phyloP scores from a whole-genome alignment of 2,888 invertebrate species.

The Hetaerina titia region DNA sequence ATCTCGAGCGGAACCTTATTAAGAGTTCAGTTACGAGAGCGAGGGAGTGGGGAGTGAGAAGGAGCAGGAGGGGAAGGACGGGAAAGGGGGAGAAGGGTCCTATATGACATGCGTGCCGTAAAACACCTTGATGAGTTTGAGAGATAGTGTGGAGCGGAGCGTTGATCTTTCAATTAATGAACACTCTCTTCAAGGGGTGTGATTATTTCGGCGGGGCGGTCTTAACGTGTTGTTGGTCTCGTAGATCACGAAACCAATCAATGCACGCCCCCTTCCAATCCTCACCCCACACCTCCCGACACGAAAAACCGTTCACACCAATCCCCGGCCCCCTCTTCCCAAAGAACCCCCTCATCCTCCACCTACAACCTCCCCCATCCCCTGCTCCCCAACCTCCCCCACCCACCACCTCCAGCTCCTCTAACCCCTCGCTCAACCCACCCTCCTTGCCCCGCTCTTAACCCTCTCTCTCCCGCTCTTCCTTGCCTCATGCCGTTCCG shows the following conservation, averaged over 20 bases:
- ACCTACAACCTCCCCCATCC: background rate
- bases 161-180: constrained; percentile 67
- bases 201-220: constrained; percentile 64
- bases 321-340: constrained; percentile 17
- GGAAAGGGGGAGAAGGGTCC: background rate
- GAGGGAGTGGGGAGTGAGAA: background rate
- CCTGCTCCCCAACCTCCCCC: background rate
- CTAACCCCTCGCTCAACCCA: background rate
- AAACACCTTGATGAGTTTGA: constrained; percentile 56
- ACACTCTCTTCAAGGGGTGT: constrained; percentile 56
- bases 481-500: background rate
- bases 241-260: constrained; percentile 67
- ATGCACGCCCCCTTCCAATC: constrained; percentile 38
- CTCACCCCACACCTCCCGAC: background rate
- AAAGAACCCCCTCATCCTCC: background rate
- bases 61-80: background rate
- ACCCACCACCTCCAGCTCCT: background rate
- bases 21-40: constrained; percentile 55
- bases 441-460: background rate
- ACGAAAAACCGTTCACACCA: constrained; percentile 4
- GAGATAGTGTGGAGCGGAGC: constrained; percentile 60
- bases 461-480: background rate
- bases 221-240: constrained; percentile 52
- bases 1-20: constrained; percentile 41
- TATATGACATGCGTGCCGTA: constrained; percentile 60